Percentiles rank a stretch among this genome's conserved stretches.
Evolutionary conservation across 2,113 vertebrate species (phyloP).

Genomic region (Alethe diademata): DNA sequence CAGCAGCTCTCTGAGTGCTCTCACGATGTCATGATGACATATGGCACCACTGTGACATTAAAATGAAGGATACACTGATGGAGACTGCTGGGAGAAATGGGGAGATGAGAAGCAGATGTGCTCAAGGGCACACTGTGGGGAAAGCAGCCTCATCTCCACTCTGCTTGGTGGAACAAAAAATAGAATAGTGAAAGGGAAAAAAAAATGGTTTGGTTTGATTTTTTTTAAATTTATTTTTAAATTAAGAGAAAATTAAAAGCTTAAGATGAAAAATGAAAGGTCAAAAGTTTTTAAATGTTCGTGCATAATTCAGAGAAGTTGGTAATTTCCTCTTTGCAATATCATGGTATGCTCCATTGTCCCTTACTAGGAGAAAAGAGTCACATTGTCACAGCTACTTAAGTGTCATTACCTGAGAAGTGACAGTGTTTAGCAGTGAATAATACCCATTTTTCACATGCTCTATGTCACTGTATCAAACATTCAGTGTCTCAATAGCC

Average conservation of each 20-base stretch:
- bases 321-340: not conserved
- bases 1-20: not conserved
- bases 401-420: not conserved
- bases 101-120: not conserved
- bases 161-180: not conserved
- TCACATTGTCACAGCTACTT: not conserved
- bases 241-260: not conserved
- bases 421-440: not conserved
- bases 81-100: not conserved
- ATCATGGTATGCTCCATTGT: not conserved
- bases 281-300: not conserved
- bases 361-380: not conserved
- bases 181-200: not conserved
- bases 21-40: not conserved
- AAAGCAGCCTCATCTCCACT: not conserved
- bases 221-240: not conserved
- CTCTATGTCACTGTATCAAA: not conserved
- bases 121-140: not conserved
- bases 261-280: not conserved
- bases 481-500: not conserved
- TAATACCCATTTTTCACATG: not conserved
- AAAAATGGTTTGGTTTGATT: not conserved
- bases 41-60: not conserved
- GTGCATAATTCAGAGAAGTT: not conserved
- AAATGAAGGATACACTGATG: not conserved